Evolutionary conservation across 2,888 invertebrate genomes (phyloP).

Genomic region (Agrotis puta): DNA sequence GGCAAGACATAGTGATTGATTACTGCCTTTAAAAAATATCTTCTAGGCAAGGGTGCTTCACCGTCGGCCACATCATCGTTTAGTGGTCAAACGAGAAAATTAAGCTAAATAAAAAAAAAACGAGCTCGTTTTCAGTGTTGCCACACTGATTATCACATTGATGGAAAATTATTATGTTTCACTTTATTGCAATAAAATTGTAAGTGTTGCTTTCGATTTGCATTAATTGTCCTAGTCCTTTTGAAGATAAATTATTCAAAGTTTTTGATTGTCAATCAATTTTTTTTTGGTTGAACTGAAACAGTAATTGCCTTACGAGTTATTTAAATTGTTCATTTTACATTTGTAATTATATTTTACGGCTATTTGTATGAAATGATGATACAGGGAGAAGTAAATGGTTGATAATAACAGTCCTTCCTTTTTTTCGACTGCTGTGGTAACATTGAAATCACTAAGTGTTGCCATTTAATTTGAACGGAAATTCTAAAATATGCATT

Average conservation of each 20-base stretch:
- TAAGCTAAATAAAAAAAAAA: too few species aligned
- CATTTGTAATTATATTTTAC: not conserved
- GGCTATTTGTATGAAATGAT: constrained; percentile 35
- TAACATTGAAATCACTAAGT: not conserved
- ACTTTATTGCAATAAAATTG: constrained; percentile 17
- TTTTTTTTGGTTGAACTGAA: not conserved
- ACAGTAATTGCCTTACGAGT: not conserved
- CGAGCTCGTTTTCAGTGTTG: not conserved
- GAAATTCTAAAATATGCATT: not conserved
- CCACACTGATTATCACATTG: not conserved
- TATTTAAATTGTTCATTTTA: not conserved
- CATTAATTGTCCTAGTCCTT: constrained; percentile 71
- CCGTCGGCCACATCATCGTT: too few species aligned
- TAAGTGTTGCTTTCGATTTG: constrained; percentile 49
- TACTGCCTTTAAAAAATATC: too few species aligned
- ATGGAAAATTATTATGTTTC: not conserved
- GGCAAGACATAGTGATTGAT: too few species aligned
- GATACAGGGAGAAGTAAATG: constrained; percentile 72
- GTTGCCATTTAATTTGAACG: not conserved
- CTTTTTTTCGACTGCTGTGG: not conserved
- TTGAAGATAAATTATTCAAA: constrained; percentile 1
- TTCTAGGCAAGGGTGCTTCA: too few species aligned
- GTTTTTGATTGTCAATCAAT: not conserved
- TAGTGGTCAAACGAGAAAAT: too few species aligned
- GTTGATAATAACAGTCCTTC: constrained; percentile 9